Evolutionary conservation across 2,113 vertebrate genomes (phyloP).

Genomic region (Elachura formosa): DNA sequence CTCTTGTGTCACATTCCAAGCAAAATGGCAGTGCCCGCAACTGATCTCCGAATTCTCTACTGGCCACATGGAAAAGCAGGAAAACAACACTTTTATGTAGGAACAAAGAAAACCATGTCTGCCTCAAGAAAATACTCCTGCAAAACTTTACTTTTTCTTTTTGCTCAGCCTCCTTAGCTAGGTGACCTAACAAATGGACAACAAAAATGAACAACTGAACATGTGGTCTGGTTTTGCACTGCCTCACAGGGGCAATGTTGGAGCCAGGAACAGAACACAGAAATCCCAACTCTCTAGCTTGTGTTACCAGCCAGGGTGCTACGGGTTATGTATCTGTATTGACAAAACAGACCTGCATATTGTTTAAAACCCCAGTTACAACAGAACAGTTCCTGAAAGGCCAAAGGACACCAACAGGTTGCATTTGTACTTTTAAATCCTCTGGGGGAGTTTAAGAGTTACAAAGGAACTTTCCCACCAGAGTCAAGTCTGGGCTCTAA

Average conservation of each 20-base stretch:
- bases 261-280: not conserved
- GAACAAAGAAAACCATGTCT: not conserved
- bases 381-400: conserved; percentile 21
- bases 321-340: not conserved
- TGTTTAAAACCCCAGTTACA: conserved; percentile 9
- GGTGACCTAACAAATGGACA: not conserved
- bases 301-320: not conserved
- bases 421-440: conserved; percentile 10
- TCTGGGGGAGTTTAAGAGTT: not conserved
- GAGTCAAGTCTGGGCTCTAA: not conserved
- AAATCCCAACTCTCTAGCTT: not conserved
- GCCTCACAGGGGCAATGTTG: not conserved
- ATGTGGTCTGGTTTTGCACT: not conserved
- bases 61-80: not conserved
- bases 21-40: not conserved
- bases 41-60: not conserved
- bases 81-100: not conserved
- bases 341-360: conserved; percentile 27
- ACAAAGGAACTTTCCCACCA: conserved; percentile 21
- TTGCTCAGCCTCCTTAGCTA: not conserved
- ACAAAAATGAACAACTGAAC: not conserved
- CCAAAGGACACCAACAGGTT: conserved; percentile 18
- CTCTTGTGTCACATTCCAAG: not conserved
- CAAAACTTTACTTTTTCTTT: not conserved
- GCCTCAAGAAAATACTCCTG: not conserved